Conservation (phyloP, 2,113 vertebrate genomes). For the Sphyrna mokarran region DNA sequence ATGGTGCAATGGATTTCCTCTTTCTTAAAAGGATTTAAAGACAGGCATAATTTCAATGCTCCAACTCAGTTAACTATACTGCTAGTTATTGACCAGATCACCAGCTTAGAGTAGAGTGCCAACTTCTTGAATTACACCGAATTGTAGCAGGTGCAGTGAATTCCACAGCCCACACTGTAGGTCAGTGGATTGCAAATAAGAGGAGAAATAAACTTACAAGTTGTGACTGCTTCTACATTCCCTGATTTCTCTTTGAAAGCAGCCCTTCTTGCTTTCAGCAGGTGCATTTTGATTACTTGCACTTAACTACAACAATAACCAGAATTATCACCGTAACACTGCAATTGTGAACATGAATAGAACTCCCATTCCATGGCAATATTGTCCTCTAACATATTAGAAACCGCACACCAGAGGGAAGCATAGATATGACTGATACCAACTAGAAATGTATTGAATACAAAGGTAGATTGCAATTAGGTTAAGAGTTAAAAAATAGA, state of each 20-base stretch:
- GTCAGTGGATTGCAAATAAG: background rate
- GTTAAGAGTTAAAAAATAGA: background rate
- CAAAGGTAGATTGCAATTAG: background rate
- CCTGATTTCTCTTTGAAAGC: background rate
- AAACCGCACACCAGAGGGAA: background rate
- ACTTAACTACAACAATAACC: background rate
- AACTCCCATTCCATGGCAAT: background rate
- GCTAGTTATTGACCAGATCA: background rate
- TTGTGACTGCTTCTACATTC: background rate
- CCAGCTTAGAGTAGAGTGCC: background rate
- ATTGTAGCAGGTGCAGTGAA: background rate
- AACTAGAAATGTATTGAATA: slow-evolving; percentile 28
- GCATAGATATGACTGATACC: background rate
- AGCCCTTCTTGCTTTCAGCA: background rate
- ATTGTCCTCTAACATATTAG: slow-evolving; percentile 4
- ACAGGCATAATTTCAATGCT: background rate
- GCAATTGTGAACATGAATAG: background rate
- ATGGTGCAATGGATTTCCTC: background rate
- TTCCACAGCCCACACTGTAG: background rate
- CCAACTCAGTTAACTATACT: background rate
- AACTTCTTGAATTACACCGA: background rate
- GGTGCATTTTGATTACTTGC: background rate
- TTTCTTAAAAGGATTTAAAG: background rate
- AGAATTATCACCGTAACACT: background rate
- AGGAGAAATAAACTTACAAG: background rate